Percentiles rank a stretch among this genome's conserved stretches.
Conservation (phyloP, 2,888 invertebrate species). For the Diaphora mendica region DNA sequence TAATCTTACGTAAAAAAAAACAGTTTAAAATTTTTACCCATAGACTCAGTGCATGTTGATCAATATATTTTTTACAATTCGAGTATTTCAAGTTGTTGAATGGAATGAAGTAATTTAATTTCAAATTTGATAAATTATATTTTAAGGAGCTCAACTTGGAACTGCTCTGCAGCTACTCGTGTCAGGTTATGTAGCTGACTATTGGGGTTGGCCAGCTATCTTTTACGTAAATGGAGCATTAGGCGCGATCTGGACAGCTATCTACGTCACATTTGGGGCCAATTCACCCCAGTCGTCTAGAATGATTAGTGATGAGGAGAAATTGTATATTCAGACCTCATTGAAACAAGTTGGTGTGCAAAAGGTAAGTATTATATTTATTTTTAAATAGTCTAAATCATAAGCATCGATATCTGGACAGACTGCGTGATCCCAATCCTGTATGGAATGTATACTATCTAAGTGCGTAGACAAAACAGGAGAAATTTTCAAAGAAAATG, state of each 20-base stretch:
- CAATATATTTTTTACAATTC: too few relatives aligned
- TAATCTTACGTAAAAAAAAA: too few relatives aligned
- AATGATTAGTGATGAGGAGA: slow-evolving; percentile 88
- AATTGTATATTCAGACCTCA: slow-evolving; percentile 88
- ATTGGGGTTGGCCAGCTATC: slow-evolving; percentile 89
- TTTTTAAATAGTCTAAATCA: not conserved
- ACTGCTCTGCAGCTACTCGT: slow-evolving; percentile 85
- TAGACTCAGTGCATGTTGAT: too few relatives aligned
- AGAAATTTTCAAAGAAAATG: too few relatives aligned
- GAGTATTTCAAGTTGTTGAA: too few relatives aligned
- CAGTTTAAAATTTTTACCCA: too few relatives aligned
- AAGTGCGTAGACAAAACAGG: not conserved
- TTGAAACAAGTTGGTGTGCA: slow-evolving; percentile 69
- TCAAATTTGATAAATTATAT: not conserved
- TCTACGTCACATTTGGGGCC: slow-evolving; percentile 87
- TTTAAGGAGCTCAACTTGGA: slow-evolving; percentile 84
- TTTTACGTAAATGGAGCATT: slow-evolving; percentile 88
- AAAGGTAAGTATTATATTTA: slow-evolving; percentile 52
- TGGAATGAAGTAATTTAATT: too few relatives aligned
- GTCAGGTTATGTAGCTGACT: slow-evolving; percentile 74
- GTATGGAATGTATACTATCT: not conserved
- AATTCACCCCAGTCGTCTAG: slow-evolving; percentile 87
- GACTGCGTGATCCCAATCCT: not conserved
- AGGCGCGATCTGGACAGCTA: slow-evolving; percentile 84
- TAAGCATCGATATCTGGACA: not conserved